These are phyloP conservation scores for Percopsis transmontana DNA, from an alignment of 2,113 vertebrate species.

Conservation along the genomic window DNA sequence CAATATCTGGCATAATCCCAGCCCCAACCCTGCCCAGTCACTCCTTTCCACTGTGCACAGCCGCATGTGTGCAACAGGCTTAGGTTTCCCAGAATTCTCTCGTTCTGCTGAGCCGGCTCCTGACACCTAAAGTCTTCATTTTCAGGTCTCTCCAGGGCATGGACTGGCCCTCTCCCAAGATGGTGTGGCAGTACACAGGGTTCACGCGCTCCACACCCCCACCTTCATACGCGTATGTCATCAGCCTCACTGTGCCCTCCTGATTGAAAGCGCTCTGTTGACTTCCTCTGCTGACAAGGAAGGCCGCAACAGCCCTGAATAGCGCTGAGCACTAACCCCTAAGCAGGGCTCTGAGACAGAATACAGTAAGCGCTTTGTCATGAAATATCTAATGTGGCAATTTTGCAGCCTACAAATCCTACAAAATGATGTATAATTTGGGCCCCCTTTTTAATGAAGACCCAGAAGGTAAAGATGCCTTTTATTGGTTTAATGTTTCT, in stretches of 20 bases:
- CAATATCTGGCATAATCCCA: constrained; percentile 63
- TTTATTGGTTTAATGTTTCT: too few species aligned
- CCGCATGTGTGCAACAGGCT: constrained; percentile 54
- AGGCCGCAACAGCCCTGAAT: constrained; percentile 37
- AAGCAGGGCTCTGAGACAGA: constrained; percentile 29
- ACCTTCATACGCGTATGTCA: constrained; percentile 64
- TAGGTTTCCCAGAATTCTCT: constrained; percentile 54
- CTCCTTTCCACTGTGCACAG: constrained; percentile 60
- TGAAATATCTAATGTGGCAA: constrained; percentile 39
- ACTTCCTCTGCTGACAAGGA: constrained; percentile 80
- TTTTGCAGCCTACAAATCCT: constrained; percentile 20
- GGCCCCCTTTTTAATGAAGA: constrained; percentile 14
- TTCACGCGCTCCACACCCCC: constrained; percentile 51
- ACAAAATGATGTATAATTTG: constrained; percentile 19
- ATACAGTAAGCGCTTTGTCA: constrained; percentile 60
- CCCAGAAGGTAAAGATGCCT: too few species aligned
- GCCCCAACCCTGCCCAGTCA: constrained; percentile 35
- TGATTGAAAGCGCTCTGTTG: constrained; percentile 58
- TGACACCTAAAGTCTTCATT: constrained; percentile 33
- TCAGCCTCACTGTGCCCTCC: constrained; percentile 47
- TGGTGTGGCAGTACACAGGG: constrained; percentile 36
- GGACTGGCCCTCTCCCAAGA: constrained; percentile 25
- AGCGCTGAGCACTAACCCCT: constrained; percentile 54
- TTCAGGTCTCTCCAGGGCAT: constrained; percentile 29
- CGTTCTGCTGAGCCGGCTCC: constrained; percentile 37